These are phyloP conservation scores for Lasioglossum pauxillum DNA, from an alignment of 2,888 invertebrate genomes.

Conservation along the genomic window DNA sequence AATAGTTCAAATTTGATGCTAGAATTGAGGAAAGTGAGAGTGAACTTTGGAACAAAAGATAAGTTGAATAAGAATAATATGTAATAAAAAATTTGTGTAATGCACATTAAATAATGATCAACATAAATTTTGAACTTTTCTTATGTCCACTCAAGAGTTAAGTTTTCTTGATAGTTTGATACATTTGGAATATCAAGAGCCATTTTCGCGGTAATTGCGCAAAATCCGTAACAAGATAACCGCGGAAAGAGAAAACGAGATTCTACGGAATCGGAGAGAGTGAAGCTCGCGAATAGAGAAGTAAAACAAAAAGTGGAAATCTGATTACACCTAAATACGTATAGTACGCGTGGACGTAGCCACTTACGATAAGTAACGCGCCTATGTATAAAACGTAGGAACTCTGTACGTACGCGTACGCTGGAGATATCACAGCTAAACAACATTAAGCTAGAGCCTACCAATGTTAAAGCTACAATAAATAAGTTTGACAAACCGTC, in stretches of 20 bases:
- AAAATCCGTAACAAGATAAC: constrained; percentile 22
- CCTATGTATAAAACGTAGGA: constrained; percentile 81
- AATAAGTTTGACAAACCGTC: constrained; percentile 70
- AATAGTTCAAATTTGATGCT: neutral
- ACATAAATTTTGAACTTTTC: neutral
- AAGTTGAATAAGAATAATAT: neutral
- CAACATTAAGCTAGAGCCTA: constrained; percentile 78
- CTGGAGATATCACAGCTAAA: constrained; percentile 83
- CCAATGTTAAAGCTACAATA: constrained; percentile 79
- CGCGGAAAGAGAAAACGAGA: constrained; percentile 44
- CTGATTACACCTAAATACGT: constrained; percentile 53
- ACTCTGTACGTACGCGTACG: constrained; percentile 81
- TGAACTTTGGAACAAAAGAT: neutral
- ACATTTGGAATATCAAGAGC: neutral
- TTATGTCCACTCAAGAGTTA: neutral
- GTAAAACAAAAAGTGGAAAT: constrained; percentile 25
- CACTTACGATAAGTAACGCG: constrained; percentile 59
- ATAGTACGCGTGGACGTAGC: constrained; percentile 55
- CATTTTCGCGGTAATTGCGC: neutral
- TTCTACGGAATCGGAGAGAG: constrained; percentile 63
- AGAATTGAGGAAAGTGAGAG: neutral
- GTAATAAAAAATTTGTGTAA: neutral
- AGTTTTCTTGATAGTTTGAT: neutral
- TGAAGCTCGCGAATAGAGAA: neutral
- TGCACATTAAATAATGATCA: neutral